Percentiles rank a stretch among this genome's conserved stretches.
Conservation (phyloP, 2,888 invertebrate species). For the Pherbina coryleti region DNA sequence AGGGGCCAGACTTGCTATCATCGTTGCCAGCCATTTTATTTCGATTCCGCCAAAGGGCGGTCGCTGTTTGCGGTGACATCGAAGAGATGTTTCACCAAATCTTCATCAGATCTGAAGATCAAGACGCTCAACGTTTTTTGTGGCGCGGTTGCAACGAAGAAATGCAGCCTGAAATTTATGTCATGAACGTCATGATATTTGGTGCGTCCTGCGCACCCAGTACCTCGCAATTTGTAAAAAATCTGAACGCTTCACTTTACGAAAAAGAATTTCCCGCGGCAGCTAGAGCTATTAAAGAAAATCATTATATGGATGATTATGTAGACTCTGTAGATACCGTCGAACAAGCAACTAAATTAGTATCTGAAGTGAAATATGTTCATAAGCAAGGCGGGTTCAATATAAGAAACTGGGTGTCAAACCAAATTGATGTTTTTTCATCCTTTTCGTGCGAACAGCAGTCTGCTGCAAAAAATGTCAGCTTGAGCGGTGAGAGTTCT, state of each 20-base stretch:
- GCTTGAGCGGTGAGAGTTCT: conserved; percentile 19
- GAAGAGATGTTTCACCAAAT: conserved; percentile 53
- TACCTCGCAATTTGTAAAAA: conserved; percentile 46
- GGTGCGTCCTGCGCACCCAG: conserved; percentile 48
- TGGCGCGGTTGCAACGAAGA: conserved; percentile 47
- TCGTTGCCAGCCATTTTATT: conserved; percentile 34
- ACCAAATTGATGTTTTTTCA: conserved; percentile 20
- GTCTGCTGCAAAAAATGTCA: conserved; percentile 3
- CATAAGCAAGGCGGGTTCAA: conserved; percentile 39
- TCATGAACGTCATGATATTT: conserved; percentile 48
- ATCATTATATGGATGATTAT: conserved; percentile 52
- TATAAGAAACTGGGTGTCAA: conserved; percentile 42
- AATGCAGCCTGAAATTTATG: conserved; percentile 36
- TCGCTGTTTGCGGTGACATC: conserved; percentile 53
- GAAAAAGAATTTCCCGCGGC: conserved; percentile 36
- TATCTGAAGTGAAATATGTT: conserved; percentile 30
- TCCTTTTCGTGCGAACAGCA: conserved; percentile 25
- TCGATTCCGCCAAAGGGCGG: conserved; percentile 27
- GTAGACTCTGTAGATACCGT: conserved; percentile 37
- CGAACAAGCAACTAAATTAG: conserved; percentile 38
- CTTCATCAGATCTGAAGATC: conserved; percentile 51
- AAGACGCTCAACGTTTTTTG: conserved; percentile 55
- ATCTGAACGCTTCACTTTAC: conserved; percentile 32
- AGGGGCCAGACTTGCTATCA: conserved; percentile 36
- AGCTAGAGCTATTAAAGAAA: conserved; percentile 28